Evolutionary conservation across 2,888 invertebrate species (phyloP).

Genomic region (Harpalus rufipes): DNA sequence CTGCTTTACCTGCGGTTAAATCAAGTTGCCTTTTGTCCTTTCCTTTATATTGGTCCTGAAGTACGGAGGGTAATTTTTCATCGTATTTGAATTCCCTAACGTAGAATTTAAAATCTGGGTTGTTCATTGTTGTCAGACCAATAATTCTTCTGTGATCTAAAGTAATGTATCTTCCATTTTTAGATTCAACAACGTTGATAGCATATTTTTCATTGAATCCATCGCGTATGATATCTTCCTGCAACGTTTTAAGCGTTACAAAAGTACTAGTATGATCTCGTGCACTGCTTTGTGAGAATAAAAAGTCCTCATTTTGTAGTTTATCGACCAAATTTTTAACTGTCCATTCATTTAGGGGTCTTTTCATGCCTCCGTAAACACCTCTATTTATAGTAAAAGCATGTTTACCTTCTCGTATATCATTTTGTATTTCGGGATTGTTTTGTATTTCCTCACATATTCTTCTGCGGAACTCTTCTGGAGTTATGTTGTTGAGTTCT

Average conservation of each 20-base stretch:
- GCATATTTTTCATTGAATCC: neutral
- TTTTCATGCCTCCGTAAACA: conserved; percentile 17
- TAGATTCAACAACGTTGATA: conserved; percentile 15
- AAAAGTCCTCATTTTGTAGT: neutral
- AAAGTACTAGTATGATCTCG: neutral
- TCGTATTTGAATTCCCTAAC: conserved; percentile 22
- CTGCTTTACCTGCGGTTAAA: neutral
- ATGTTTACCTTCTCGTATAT: conserved; percentile 55
- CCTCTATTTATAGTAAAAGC: conserved; percentile 26
- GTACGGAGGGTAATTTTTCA: conserved; percentile 9
- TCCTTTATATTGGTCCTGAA: conserved; percentile 16
- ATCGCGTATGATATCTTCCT: neutral
- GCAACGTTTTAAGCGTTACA: neutral
- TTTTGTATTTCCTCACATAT: conserved; percentile 51
- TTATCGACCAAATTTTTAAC: neutral
- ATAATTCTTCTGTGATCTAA: conserved; percentile 19
- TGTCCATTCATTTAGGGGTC: neutral
- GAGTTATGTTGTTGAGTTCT: conserved; percentile 30
- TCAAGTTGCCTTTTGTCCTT: neutral
- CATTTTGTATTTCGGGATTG: conserved; percentile 32
- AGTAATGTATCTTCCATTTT: neutral
- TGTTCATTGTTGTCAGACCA: conserved; percentile 18
- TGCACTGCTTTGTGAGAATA: conserved; percentile 40
- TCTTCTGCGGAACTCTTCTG: conserved; percentile 49
- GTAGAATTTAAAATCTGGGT: conserved; percentile 18